Conservation (phyloP, 2,113 vertebrate genomes). For the Dicaeum eximium region DNA sequence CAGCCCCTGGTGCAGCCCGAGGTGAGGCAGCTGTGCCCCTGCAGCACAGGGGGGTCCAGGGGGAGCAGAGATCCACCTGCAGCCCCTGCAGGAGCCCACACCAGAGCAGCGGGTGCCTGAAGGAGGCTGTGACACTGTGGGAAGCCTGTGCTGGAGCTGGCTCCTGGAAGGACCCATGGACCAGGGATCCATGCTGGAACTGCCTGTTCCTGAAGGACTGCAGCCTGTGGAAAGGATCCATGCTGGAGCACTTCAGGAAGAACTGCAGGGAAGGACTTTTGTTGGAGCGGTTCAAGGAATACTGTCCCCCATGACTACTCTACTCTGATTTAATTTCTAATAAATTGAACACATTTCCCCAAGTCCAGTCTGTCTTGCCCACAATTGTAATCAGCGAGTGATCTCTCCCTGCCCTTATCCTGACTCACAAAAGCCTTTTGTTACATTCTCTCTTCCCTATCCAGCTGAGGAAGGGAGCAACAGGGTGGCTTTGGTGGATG, state of each 20-base stretch:
- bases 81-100: neutral
- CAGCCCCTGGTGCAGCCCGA: neutral
- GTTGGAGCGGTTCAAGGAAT: neutral
- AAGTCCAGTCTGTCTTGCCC: neutral
- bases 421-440: neutral
- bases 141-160: accelerated
- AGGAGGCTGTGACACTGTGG: neutral
- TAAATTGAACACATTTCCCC: neutral
- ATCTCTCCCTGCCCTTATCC: neutral
- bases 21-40: neutral
- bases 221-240: neutral
- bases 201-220: neutral
- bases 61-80: neutral
- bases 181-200: neutral
- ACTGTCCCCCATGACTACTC: neutral
- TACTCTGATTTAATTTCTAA: neutral
- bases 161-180: neutral
- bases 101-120: accelerated
- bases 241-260: neutral
- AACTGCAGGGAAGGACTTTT: neutral
- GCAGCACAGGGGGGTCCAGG: neutral
- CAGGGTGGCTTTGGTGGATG: neutral
- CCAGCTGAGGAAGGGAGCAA: neutral
- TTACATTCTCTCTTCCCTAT: neutral
- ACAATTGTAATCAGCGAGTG: accelerated